Conservation (phyloP, 2,113 vertebrate genomes). For the Pteronura brasiliensis region DNA sequence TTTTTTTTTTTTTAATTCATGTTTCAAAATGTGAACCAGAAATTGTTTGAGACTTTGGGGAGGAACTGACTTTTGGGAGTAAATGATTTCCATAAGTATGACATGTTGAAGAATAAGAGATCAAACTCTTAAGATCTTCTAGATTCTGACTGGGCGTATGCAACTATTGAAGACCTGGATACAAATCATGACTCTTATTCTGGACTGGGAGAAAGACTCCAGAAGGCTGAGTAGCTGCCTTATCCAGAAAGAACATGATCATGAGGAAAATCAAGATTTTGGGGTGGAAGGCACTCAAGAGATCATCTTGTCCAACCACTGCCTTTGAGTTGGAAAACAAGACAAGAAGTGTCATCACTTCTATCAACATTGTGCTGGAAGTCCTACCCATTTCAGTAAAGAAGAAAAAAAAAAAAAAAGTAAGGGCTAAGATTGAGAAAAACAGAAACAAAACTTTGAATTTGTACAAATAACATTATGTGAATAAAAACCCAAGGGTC, state of each 20-base stretch:
- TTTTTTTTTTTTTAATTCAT: neutral
- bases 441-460: neutral
- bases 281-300: neutral
- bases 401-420: neutral
- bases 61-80: neutral
- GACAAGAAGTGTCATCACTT: neutral
- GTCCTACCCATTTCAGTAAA: neutral
- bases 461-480: neutral
- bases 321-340: neutral
- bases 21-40: constrained; percentile 44
- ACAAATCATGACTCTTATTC: neutral
- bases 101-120: constrained; percentile 10
- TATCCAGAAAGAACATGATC: neutral
- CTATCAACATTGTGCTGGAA: neutral
- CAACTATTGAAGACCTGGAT: neutral
- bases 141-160: neutral
- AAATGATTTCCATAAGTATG: constrained; percentile 49
- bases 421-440: neutral
- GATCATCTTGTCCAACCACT: neutral
- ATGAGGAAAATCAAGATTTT: constrained; percentile 1
- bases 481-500: neutral
- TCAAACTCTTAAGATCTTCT: neutral
- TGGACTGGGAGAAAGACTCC: neutral
- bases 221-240: neutral
- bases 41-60: neutral